These are phyloP conservation scores for Ceratoteleas bidentatus DNA, from an alignment of 1,140 invertebrate species.

Conservation along the genomic window DNA sequence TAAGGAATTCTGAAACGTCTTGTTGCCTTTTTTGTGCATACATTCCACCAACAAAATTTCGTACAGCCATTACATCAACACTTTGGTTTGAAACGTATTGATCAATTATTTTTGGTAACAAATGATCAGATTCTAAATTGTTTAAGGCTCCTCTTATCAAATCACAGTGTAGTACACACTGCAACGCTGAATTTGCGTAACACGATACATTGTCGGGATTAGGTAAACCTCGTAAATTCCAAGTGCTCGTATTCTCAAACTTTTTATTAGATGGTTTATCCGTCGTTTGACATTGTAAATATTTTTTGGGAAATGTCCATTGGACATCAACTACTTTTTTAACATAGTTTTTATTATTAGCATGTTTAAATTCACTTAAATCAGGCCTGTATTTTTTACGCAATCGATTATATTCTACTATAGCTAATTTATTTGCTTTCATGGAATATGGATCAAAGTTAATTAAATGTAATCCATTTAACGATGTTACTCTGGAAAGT, in stretches of 20 bases:
- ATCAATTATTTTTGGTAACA: neutral
- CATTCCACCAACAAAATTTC: neutral
- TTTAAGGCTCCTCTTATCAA: neutral
- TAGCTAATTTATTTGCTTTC: neutral
- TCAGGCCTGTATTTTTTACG: constrained; percentile 1
- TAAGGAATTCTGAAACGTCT: constrained; percentile 5
- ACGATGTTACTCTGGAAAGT: constrained; percentile 1
- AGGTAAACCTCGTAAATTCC: neutral
- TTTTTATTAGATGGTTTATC: neutral
- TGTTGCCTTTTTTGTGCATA: neutral
- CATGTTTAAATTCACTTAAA: neutral
- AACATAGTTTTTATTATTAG: neutral
- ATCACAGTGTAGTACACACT: constrained; percentile 3
- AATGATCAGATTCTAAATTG: neutral
- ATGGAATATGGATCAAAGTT: neutral
- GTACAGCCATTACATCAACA: neutral
- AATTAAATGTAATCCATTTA: neutral
- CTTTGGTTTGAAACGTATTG: neutral
- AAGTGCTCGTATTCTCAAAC: neutral
- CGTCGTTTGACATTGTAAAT: neutral
- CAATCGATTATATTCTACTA: constrained; percentile 1
- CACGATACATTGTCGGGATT: neutral
- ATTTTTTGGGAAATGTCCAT: constrained; percentile 4
- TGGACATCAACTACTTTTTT: neutral
- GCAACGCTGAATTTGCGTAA: constrained; percentile 7